These are phyloP conservation scores for Habropoda laboriosa DNA, from an alignment of 1,140 invertebrate species.

Conservation along the genomic window DNA sequence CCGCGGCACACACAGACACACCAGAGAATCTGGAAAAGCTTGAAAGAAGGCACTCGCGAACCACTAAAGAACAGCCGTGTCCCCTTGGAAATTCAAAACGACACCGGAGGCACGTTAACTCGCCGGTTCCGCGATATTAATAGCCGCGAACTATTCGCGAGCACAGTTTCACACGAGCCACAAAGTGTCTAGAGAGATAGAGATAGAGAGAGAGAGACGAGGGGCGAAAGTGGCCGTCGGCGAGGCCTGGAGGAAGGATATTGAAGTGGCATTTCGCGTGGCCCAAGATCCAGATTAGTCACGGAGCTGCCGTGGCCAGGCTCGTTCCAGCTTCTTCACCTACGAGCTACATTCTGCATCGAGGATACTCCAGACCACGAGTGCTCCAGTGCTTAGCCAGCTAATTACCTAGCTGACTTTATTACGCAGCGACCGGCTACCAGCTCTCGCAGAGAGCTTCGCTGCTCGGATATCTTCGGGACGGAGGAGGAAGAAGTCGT, in stretches of 20 bases:
- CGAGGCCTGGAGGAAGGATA: conserved; percentile 31
- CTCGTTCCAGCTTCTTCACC: conserved; percentile 6
- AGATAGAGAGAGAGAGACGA: no score
- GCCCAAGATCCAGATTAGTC: conserved; percentile 62
- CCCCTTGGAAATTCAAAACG: no score
- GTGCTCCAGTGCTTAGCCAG: conserved; percentile 59
- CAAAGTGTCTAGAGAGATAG: no score
- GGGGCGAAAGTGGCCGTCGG: conserved; percentile 6
- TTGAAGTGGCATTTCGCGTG: conserved; percentile 46
- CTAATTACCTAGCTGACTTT: conserved; percentile 60
- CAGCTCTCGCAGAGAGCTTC: no score
- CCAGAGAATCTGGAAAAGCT: no score
- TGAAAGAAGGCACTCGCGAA: no score
- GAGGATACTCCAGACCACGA: conserved; percentile 14
- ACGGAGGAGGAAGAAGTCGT: neutral
- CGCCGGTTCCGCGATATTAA: neutral
- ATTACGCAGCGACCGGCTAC: conserved; percentile 1
- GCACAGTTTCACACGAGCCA: neutral
- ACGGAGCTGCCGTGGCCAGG: conserved; percentile 43
- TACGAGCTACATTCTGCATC: conserved; percentile 33
- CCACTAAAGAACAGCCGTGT: no score
- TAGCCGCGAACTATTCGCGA: conserved; percentile 17
- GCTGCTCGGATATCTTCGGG: neutral
- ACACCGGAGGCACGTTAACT: no score
- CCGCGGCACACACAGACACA: no score